Conservation (phyloP, 1,140 invertebrate species). For the Metopolophium dirhodum region DNA sequence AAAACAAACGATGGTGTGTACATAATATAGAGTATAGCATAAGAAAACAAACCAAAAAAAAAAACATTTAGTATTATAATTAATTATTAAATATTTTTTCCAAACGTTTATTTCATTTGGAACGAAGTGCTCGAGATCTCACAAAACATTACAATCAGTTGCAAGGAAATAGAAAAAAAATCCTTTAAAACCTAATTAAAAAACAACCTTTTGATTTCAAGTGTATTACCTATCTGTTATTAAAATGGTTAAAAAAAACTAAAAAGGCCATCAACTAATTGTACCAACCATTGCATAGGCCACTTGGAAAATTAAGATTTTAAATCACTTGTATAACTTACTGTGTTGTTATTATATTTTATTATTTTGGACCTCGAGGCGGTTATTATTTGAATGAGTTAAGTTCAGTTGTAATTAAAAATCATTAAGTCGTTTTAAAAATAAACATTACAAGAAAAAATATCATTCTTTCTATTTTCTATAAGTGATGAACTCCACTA, state of each 20-base stretch:
- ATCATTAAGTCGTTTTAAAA: not conserved
- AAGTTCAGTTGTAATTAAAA: not conserved
- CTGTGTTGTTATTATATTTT: not conserved
- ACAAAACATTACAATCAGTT: not conserved
- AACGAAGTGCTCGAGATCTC: not conserved
- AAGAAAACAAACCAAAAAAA: no score
- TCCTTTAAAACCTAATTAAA: not conserved
- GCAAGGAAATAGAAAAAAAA: not conserved
- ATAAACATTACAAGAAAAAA: not conserved
- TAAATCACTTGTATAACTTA: not conserved
- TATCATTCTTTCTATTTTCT: not conserved
- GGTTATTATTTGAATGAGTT: not conserved
- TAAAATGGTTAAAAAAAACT: not conserved
- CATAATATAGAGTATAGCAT: not conserved
- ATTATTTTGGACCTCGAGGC: not conserved
- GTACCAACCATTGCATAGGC: not conserved
- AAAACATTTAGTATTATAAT: not conserved
- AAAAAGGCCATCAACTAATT: not conserved
- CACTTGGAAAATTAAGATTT: not conserved
- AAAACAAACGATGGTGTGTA: not conserved
- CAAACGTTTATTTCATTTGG: not conserved
- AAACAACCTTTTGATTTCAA: not conserved
- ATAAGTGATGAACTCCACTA: not conserved
- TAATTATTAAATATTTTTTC: not conserved
- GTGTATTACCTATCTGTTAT: not conserved